Base-by-base conservation (phyloP, 2,888 invertebrate genomes). In the Scaptomyza polygonia region DNA sequence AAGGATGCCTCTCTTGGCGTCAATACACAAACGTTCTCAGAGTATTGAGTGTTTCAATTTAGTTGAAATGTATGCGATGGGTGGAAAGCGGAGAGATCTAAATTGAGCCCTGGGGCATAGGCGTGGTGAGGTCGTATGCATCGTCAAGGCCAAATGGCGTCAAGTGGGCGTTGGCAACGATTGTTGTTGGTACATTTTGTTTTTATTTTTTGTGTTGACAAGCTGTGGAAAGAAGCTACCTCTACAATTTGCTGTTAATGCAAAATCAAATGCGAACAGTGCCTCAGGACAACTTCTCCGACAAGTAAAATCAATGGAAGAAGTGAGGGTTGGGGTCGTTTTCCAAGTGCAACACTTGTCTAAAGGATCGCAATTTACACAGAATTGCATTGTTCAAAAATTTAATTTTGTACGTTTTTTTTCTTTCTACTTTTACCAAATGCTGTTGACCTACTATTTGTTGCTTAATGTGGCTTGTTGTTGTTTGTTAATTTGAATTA, bases 371-470 rank as follows among this genome's bases (percentile, higher is more conserved):
- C 81, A 81, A 63, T 78, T 69, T 53, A 55, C 48, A 63, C 56
- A 52, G 57, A 77, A 87, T 77, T 82, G 83, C 83, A 79, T 85
- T 77, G 85, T 85, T 82, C 63, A 70, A 56, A 64, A 52, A 51
- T 64, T 70, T 68, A 47, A 51, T 27, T n/a, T 47, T 43, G 42
- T 27, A 25, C 32, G n/a, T n/a, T n/a, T n/a, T n/a, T n/a, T n/a
- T 44, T 12, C 34, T 7, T 6, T 8, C 9, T 45, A 42, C 54
- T 44, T 55, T 54, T 48, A 44, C 32, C 42, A 53, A 73, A 69
- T 56, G 57, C 51, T 51, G 45, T 45, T 65, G 62, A 58, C 61
- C 66, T 32, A 64, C 66, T 32, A 64, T 67, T 74, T 67, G 57
- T 25, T 25, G 25, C 25, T 5, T 25, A 25, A 25, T 25, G 25